phyloP scores from a whole-genome alignment of 2,113 vertebrate species.

The Sander lucioperca region DNA sequence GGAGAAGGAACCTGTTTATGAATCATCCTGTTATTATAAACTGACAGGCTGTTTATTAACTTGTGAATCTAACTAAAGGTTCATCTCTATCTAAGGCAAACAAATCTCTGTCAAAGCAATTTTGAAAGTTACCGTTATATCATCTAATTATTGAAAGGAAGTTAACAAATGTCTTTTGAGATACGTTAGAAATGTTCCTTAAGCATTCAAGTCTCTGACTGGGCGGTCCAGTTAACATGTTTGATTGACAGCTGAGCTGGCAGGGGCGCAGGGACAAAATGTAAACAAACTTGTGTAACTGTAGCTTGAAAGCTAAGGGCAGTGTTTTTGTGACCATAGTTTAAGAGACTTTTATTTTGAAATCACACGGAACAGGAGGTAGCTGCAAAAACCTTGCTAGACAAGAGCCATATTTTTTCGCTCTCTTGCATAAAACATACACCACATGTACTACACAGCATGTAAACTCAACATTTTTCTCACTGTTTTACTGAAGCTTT shows the following conservation, averaged over 20 bases:
- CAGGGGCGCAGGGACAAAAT: slow-evolving; percentile 10
- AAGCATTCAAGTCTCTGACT: not conserved
- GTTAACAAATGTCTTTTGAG: not conserved
- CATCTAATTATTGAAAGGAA: not conserved
- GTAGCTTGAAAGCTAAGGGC: slow-evolving; percentile 9
- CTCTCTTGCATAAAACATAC: no score
- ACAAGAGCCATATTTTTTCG: no score
- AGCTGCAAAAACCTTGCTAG: no score
- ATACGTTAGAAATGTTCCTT: not conserved
- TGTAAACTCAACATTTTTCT: no score
- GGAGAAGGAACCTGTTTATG: slow-evolving; percentile 7
- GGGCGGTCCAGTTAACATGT: not conserved
- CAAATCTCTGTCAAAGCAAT: not conserved
- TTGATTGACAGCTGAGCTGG: slow-evolving; percentile 33
- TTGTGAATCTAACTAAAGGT: slow-evolving; percentile 4
- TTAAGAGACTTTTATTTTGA: no score
- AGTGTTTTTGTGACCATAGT: no score
- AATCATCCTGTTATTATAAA: slow-evolving; percentile 18
- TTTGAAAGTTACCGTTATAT: not conserved
- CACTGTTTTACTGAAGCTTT: no score
- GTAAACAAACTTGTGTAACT: slow-evolving; percentile 36
- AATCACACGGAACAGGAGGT: no score
- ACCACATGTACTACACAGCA: no score
- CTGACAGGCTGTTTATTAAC: slow-evolving; percentile 25
- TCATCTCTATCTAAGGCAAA: slow-evolving; percentile 6